These are phyloP conservation scores for Araneus ventricosus DNA, from an alignment of 1,140 invertebrate genomes.

Conservation along the genomic window DNA sequence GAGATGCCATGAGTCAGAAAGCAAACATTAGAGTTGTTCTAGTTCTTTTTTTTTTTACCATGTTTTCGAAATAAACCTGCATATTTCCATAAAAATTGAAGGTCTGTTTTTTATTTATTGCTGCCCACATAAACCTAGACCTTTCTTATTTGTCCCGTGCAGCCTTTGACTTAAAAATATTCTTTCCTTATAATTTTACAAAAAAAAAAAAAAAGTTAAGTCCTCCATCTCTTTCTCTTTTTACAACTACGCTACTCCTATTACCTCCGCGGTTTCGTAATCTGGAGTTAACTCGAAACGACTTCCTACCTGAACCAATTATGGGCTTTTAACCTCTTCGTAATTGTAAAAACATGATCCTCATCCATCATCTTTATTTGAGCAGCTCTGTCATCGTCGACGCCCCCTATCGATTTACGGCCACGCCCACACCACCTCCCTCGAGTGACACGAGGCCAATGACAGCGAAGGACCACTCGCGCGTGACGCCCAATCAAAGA, in stretches of 20 bases:
- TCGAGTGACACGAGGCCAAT: slow-evolving; percentile 16
- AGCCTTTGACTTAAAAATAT: too few relatives aligned
- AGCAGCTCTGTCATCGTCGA: slow-evolving; percentile 77
- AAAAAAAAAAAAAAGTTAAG: too few relatives aligned
- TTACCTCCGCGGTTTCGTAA: neutral
- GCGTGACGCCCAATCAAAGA: neutral
- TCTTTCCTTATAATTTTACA: too few relatives aligned
- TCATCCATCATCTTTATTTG: slow-evolving; percentile 59
- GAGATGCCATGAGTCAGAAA: too few relatives aligned
- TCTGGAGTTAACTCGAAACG: neutral
- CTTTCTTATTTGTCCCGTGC: too few relatives aligned
- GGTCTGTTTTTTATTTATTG: too few relatives aligned
- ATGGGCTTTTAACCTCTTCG: slow-evolving; percentile 22
- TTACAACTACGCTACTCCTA: neutral
- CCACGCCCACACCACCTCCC: neutral
- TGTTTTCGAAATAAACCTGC: too few relatives aligned
- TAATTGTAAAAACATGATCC: neutral
- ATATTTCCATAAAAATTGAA: too few relatives aligned
- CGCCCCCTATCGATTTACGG: slow-evolving; percentile 3
- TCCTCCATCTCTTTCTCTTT: too few relatives aligned
- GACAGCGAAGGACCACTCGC: neutral
- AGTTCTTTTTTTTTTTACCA: too few relatives aligned
- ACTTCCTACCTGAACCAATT: slow-evolving; percentile 2
- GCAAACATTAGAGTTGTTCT: too few relatives aligned
- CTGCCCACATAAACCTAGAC: too few relatives aligned